Evolutionary conservation across 2,888 invertebrate species (phyloP).

Genomic region (Cantharis lateralis): DNA sequence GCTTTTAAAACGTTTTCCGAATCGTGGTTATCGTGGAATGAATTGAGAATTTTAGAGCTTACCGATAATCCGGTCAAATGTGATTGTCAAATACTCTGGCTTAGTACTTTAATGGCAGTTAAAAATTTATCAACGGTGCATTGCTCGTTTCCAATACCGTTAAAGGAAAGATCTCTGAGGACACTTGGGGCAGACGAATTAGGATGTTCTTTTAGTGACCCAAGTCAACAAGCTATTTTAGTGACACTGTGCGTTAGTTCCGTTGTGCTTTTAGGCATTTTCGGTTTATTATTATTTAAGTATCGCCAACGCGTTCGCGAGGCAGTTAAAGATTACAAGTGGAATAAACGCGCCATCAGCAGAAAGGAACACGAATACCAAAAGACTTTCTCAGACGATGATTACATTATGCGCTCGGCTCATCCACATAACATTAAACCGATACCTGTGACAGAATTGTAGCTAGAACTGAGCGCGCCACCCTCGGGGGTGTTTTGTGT

Average conservation of each 20-base stretch:
- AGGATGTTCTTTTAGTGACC: slow-evolving; percentile 81
- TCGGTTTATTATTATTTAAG: slow-evolving; percentile 76
- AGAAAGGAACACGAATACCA: slow-evolving; percentile 88
- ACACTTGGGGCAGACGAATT: slow-evolving; percentile 75
- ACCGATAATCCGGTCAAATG: slow-evolving; percentile 83
- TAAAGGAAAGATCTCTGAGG: slow-evolving; percentile 71
- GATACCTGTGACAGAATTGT: slow-evolving; percentile 91
- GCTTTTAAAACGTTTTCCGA: slow-evolving; percentile 77
- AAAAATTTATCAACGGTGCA: slow-evolving; percentile 70
- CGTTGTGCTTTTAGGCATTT: slow-evolving; percentile 71
- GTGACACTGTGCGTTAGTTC: slow-evolving; percentile 76
- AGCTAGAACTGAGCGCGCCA: slow-evolving; percentile 95
- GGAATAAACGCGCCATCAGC: slow-evolving; percentile 73
- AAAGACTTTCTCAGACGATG: slow-evolving; percentile 87
- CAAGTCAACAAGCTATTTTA: slow-evolving; percentile 78
- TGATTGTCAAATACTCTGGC: slow-evolving; percentile 80
- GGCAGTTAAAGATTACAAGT: slow-evolving; percentile 80
- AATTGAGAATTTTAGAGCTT: slow-evolving; percentile 74
- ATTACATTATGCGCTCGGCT: slow-evolving; percentile 75
- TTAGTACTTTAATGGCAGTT: slow-evolving; percentile 71
- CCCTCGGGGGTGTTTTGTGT: slow-evolving; percentile 76
- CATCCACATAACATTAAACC: slow-evolving; percentile 63
- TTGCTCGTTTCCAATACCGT: slow-evolving; percentile 73
- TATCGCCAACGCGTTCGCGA: slow-evolving; percentile 82
- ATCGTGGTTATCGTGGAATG: slow-evolving; percentile 78